Conservation (phyloP, 2,113 vertebrate species). For the Dicaeum eximium region DNA sequence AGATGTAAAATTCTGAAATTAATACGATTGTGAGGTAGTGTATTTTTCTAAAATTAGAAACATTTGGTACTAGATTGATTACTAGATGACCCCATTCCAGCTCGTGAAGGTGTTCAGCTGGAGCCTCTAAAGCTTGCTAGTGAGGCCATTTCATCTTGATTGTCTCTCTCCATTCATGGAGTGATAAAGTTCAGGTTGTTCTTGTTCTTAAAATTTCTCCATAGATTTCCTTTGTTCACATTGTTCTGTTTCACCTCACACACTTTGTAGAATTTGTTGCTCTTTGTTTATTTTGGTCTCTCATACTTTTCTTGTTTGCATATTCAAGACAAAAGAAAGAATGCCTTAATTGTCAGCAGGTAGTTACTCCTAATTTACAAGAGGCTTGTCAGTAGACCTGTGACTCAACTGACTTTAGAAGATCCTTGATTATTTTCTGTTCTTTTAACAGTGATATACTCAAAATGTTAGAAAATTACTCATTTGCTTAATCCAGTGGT, state of each 20-base stretch:
- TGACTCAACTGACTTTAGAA: background rate
- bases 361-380: background rate
- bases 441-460: background rate
- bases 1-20: background rate
- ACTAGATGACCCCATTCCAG: background rate
- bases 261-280: background rate
- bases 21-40: background rate
- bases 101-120: background rate
- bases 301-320: background rate
- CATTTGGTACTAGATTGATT: background rate
- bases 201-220: background rate
- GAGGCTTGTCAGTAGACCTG: background rate
- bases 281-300: slow-evolving; percentile 4
- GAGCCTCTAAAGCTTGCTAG: background rate
- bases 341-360: background rate
- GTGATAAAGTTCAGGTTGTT: background rate
- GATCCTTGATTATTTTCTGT: background rate
- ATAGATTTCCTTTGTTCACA: background rate
- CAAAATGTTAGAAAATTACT: background rate
- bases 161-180: background rate
- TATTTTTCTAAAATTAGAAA: background rate
- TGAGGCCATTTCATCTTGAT: background rate
- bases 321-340: background rate
- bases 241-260: background rate
- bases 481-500: background rate